Evolutionary conservation across 1,140 invertebrate species (phyloP).

Genomic region (Pogonomyrmex californicus): DNA sequence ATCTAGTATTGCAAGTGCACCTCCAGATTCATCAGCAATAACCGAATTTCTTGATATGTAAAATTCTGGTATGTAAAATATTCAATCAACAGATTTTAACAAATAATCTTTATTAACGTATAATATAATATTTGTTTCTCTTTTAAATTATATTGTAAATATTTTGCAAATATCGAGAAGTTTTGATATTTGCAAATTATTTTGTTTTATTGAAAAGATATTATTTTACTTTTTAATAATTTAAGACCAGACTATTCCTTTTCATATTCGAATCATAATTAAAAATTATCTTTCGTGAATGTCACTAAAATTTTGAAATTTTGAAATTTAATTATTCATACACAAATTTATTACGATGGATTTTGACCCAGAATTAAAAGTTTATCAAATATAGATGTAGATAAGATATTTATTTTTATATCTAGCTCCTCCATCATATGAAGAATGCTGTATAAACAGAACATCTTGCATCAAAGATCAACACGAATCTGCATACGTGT

Average conservation of each 20-base stretch:
- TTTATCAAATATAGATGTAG: background rate
- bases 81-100: background rate
- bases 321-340: background rate
- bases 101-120: background rate
- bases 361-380: background rate
- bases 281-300: background rate
- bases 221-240: background rate
- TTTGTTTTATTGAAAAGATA: background rate
- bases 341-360: background rate
- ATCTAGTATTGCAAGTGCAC: background rate
- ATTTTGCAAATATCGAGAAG: background rate
- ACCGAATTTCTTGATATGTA: background rate
- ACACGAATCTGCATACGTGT: constrained; percentile 45
- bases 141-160: background rate
- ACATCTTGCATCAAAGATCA: constrained; percentile 40
- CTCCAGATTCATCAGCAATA: background rate
- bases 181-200: background rate
- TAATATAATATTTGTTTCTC: constrained; percentile 5
- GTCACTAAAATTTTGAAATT: background rate
- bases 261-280: background rate
- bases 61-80: background rate
- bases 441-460: constrained; percentile 64
- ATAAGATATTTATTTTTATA: background rate
- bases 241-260: background rate
- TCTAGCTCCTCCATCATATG: constrained; percentile 68